These are phyloP conservation scores for Drosophila atroscutellata DNA, from an alignment of 2,888 invertebrate genomes.

Conservation along the genomic window DNA sequence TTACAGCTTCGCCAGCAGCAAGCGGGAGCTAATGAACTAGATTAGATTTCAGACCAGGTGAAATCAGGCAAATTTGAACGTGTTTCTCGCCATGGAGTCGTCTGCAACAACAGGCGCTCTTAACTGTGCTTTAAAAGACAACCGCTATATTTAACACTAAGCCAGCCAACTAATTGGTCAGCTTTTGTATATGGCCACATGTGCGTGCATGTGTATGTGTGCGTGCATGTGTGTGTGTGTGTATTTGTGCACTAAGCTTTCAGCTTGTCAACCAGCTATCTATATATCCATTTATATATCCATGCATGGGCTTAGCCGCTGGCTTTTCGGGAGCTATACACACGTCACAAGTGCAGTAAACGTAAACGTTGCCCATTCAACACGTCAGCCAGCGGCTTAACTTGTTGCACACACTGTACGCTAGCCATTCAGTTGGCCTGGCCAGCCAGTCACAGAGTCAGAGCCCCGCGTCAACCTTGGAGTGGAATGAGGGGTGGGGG, in stretches of 20 bases:
- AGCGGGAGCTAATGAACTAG: conserved; percentile 65
- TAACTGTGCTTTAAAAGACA: conserved; percentile 41
- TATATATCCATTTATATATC: conserved; percentile 36
- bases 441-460: conserved; percentile 2
- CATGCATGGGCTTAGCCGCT: conserved; percentile 33
- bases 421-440: conserved; percentile 3
- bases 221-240: conserved; percentile 1
- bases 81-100: conserved; percentile 13
- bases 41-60: conserved; percentile 48
- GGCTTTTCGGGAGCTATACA: conserved; percentile 35
- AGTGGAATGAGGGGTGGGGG: not conserved
- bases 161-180: conserved; percentile 54
- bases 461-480: conserved; percentile 5
- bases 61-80: conserved; percentile 21
- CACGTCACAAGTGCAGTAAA: conserved; percentile 58
- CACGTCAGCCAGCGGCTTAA: conserved; percentile 69
- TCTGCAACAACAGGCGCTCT: conserved; percentile 20
- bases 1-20: conserved; percentile 45
- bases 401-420: conserved; percentile 58
- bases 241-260: conserved; percentile 9
- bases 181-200: conserved; percentile 23
- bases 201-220: conserved; percentile 4
- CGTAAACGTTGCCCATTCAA: conserved; percentile 64
- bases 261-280: conserved; percentile 33
- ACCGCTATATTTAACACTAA: conserved; percentile 33